These are phyloP conservation scores for Marmota monax DNA, from an alignment of 2,113 vertebrate species.

Conservation along the genomic window DNA sequence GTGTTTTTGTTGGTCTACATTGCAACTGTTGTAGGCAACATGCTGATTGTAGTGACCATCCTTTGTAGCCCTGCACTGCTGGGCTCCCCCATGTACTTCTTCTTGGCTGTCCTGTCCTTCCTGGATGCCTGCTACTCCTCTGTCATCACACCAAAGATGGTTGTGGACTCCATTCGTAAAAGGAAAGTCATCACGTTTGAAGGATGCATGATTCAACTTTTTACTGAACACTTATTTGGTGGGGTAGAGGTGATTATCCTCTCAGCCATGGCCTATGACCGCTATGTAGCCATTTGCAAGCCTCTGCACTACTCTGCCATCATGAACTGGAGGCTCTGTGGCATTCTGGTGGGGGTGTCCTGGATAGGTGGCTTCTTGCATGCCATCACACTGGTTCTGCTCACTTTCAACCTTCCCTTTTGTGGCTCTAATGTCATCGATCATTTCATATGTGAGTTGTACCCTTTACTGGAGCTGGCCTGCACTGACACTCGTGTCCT, in stretches of 20 bases:
- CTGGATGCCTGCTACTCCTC: too few relatives aligned
- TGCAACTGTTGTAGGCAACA: too few relatives aligned
- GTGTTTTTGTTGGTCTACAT: too few relatives aligned
- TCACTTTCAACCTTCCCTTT: constrained; percentile 58
- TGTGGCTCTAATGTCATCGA: constrained; percentile 78
- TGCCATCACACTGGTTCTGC: constrained; percentile 51
- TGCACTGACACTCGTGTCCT: constrained; percentile 32
- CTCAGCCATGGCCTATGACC: constrained; percentile 71
- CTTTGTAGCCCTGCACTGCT: too few relatives aligned
- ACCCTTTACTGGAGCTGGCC: constrained; percentile 56
- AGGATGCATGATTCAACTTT: too few relatives aligned
- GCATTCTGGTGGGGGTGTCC: constrained; percentile 27
- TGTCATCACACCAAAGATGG: too few relatives aligned
- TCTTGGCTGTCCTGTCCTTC: too few relatives aligned
- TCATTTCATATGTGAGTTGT: constrained; percentile 76
- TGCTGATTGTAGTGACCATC: too few relatives aligned
- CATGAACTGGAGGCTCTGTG: constrained; percentile 70
- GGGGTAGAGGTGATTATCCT: not conserved
- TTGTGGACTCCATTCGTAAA: too few relatives aligned
- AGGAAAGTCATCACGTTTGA: too few relatives aligned
- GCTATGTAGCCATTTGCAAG: constrained; percentile 72
- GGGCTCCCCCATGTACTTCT: too few relatives aligned
- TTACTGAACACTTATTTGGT: too few relatives aligned
- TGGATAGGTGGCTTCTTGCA: constrained; percentile 66
- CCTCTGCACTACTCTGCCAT: constrained; percentile 72